Percentiles rank a stretch among this genome's conserved stretches.
Conservation (phyloP, 1,140 invertebrate genomes). For the Platyura marginata region DNA sequence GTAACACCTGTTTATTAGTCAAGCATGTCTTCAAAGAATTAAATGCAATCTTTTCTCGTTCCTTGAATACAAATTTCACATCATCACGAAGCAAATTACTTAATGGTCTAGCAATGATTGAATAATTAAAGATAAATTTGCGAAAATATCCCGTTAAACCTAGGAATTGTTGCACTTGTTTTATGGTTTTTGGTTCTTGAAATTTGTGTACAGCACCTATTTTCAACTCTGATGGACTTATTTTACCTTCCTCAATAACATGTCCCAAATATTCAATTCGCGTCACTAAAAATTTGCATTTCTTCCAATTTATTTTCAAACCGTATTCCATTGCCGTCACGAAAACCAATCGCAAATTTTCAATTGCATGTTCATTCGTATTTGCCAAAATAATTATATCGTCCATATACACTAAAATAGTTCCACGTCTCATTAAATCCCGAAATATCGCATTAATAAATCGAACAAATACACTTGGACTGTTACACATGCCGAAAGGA, state of each 20-base stretch:
- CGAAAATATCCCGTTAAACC: conserved; percentile 24
- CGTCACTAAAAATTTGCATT: conserved; percentile 14
- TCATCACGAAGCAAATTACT: conserved; percentile 13
- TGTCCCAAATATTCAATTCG: conserved; percentile 19
- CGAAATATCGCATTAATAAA: conserved; percentile 21
- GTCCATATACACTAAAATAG: conserved; percentile 6
- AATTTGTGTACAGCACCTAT: conserved; percentile 14
- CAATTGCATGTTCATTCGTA: conserved; percentile 3
- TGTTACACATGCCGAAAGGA: conserved; percentile 13
- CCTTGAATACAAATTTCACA: conserved; percentile 2
- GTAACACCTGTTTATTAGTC: conserved; percentile 8
- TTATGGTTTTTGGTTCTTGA: conserved; percentile 9
- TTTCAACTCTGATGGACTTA: conserved; percentile 12
- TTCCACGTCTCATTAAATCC: conserved; percentile 4
- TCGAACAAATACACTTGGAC: conserved; percentile 16
- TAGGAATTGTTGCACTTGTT: conserved; percentile 18
- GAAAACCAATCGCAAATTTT: conserved; percentile 10
- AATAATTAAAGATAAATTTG: conserved; percentile 16
- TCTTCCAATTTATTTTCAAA: conserved; percentile 20
- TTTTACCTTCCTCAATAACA: conserved; percentile 8
- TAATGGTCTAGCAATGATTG: conserved; percentile 14
- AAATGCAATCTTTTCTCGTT: conserved; percentile 1
- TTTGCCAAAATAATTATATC: conserved; percentile 4
- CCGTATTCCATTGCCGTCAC: conserved; percentile 13
- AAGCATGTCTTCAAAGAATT: conserved; percentile 7